Evolutionary conservation across 2,797 vertebrate species (phyloP).

Genomic region (Lacerta agilis): DNA sequence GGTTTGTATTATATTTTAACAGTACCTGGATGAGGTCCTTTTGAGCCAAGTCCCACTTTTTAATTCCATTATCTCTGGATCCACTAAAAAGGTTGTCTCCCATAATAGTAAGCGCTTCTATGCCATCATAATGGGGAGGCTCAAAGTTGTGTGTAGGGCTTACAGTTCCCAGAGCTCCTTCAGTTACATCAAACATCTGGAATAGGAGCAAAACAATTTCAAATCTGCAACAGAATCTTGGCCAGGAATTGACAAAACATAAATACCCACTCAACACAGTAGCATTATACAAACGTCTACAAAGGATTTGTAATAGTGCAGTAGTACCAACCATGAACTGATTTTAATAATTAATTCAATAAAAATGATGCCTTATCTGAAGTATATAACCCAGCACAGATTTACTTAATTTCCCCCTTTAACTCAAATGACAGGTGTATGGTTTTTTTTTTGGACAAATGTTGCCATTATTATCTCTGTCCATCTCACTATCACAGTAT

Average conservation of each 20-base stretch:
- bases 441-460: background rate
- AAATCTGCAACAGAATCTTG: background rate
- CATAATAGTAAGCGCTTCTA: slow-evolving; percentile 93
- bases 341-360: background rate
- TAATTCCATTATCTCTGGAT: slow-evolving; percentile 97
- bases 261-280: no score
- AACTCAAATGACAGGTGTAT: background rate
- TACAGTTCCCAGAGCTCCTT: slow-evolving; percentile 91
- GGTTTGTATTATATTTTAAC: background rate
- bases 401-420: background rate
- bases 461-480: no score
- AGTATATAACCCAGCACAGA: background rate
- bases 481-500: background rate
- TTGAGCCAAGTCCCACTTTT: slow-evolving; percentile 96
- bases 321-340: background rate
- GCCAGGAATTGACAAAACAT: background rate
- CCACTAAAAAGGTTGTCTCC: slow-evolving; percentile 94
- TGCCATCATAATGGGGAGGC: slow-evolving; percentile 97
- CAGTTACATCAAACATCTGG: slow-evolving; percentile 95
- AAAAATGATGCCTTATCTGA: background rate
- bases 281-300: background rate
- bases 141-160: slow-evolving; percentile 94
- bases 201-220: slow-evolving; percentile 44
- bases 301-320: background rate
- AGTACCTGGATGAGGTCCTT: slow-evolving; percentile 95